Conservation (phyloP, 1,140 invertebrate species). For the Temnothorax nylanderi region DNA sequence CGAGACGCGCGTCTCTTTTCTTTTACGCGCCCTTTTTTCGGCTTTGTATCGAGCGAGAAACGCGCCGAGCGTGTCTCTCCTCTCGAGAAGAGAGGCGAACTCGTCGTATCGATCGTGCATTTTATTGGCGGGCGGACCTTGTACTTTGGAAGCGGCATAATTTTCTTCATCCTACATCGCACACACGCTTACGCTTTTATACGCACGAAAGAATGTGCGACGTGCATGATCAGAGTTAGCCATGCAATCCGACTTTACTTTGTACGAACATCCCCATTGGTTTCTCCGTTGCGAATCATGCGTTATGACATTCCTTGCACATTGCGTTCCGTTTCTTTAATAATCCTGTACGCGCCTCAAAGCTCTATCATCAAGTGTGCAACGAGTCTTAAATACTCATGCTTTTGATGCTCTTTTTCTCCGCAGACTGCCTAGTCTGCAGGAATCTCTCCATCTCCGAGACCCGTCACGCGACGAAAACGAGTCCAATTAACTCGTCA, state of each 20-base stretch:
- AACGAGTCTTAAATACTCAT: not conserved
- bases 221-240: not conserved
- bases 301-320: not conserved
- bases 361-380: conserved; percentile 12
- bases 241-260: conserved; percentile 28
- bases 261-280: not conserved
- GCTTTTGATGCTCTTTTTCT: conserved; percentile 39
- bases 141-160: conserved; percentile 57
- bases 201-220: conserved; percentile 18
- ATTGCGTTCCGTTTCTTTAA: conserved; percentile 12
- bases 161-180: conserved; percentile 40
- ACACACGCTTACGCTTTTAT: conserved; percentile 19
- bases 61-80: conserved; percentile 17
- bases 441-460: conserved; percentile 71
- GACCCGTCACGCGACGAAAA: conserved; percentile 79
- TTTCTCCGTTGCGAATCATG: conserved; percentile 23
- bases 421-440: conserved; percentile 26
- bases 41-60: conserved; percentile 17
- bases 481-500: conserved; percentile 82
- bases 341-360: not conserved
- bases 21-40: conserved; percentile 21
- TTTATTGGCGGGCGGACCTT: conserved; percentile 33
- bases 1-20: conserved; percentile 56
- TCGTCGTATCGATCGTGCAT: conserved; percentile 51
- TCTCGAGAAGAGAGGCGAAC: conserved; percentile 19